Evolutionary conservation across 2,888 invertebrate genomes (phyloP).

Genomic region (Loripinus fragilis): DNA sequence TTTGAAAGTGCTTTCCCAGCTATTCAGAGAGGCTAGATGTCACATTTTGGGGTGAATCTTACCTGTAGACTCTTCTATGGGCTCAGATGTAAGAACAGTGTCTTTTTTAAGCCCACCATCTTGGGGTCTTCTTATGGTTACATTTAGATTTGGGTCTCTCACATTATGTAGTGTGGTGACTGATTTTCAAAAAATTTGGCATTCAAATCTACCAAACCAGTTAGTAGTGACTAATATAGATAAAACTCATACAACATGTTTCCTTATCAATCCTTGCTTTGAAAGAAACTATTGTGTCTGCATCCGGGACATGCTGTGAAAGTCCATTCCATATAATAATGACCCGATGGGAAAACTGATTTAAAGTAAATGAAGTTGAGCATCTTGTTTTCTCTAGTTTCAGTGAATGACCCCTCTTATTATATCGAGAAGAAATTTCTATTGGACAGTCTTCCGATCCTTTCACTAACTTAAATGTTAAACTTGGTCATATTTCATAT

Average conservation of each 20-base stretch:
- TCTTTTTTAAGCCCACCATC: slow-evolving; percentile 3
- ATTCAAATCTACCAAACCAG: neutral
- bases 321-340: neutral
- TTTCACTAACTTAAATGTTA: no score
- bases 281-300: neutral
- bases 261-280: slow-evolving; percentile 9
- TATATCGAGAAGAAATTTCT: no score
- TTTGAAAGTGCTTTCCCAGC: no score
- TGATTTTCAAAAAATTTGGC: neutral
- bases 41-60: no score
- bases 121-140: neutral
- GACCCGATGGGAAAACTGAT: slow-evolving; percentile 2
- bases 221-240: neutral
- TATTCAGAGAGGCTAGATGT: no score
- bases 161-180: slow-evolving; percentile 6
- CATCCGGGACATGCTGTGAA: neutral
- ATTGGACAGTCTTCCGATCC: no score
- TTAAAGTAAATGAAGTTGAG: neutral
- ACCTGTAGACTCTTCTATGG: neutral
- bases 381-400: slow-evolving; percentile 3
- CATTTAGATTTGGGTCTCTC: neutral
- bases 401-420: no score
- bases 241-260: slow-evolving; percentile 10
- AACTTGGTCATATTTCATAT: no score
- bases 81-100: neutral